phyloP scores from a whole-genome alignment of 2,888 invertebrate species.

The Tenthredo livida region DNA sequence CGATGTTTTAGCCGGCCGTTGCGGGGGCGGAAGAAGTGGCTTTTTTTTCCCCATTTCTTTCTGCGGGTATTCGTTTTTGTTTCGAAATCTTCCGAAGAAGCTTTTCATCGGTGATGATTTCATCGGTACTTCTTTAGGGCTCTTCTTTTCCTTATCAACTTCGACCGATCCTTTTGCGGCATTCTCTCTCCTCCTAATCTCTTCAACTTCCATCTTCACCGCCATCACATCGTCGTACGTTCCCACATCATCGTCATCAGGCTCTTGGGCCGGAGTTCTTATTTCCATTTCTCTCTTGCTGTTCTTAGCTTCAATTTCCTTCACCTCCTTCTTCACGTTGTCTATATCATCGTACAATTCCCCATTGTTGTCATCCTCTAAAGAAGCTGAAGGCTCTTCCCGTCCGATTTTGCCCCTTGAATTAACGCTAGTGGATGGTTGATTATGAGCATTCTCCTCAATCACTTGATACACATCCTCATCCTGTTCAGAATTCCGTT shows the following conservation, averaged over 20 bases:
- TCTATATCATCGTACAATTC: conserved; percentile 58
- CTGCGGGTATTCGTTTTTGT: conserved; percentile 59
- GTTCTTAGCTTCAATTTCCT: conserved; percentile 11
- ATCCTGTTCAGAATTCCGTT: not conserved
- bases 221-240: conserved; percentile 67
- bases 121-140: not conserved
- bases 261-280: not conserved
- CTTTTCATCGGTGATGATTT: conserved; percentile 22
- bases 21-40: conserved; percentile 36
- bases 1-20: not conserved
- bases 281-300: not conserved
- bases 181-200: conserved; percentile 6
- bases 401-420: not conserved
- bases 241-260: not conserved
- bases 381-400: not conserved
- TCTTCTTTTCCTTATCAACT: not conserved
- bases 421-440: not conserved
- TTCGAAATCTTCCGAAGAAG: not conserved
- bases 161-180: not conserved
- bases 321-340: conserved; percentile 28
- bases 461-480: not conserved
- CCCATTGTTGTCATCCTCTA: conserved; percentile 26
- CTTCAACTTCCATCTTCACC: conserved; percentile 11
- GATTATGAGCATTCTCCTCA: not conserved
- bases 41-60: conserved; percentile 59